These are phyloP conservation scores for Echiichthys vipera DNA, from an alignment of 2,797 vertebrate species.

Conservation along the genomic window DNA sequence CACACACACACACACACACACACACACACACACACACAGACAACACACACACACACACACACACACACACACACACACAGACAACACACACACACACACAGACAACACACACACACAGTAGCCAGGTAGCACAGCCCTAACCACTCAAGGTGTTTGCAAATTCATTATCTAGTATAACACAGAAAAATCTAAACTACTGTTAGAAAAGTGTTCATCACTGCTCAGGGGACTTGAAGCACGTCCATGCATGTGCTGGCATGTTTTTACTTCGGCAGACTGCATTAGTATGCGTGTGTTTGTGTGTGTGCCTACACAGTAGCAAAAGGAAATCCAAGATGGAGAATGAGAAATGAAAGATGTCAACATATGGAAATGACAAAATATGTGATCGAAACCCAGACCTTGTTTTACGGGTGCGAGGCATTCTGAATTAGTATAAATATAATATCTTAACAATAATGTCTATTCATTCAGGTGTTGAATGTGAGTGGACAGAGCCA, in stretches of 20 bases:
- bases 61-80: background rate
- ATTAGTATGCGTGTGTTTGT: background rate
- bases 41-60: slow-evolving; percentile 77
- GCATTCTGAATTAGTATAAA: background rate
- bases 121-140: slow-evolving; percentile 31
- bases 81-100: slow-evolving; percentile 17
- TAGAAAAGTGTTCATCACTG: slow-evolving; percentile 26
- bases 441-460: background rate
- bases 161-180: slow-evolving; percentile 34
- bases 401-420: background rate
- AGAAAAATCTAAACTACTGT: slow-evolving; percentile 32
- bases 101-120: background rate
- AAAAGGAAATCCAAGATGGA: slow-evolving; percentile 40
- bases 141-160: slow-evolving; percentile 68
- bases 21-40: slow-evolving; percentile 55
- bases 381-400: slow-evolving; percentile 7
- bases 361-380: slow-evolving; percentile 19
- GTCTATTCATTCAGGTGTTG: background rate
- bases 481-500: background rate
- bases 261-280: slow-evolving; percentile 22
- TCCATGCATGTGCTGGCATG: slow-evolving; percentile 57
- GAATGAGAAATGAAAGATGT: slow-evolving; percentile 42
- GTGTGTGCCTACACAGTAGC: background rate
- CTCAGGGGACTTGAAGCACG: slow-evolving; percentile 43
- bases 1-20: background rate